A percentile compares a stretch with the other conserved stretches of the same genome.
phyloP scores from a whole-genome alignment of 2,113 vertebrate genomes.

The Aspidoscelis tigris region DNA sequence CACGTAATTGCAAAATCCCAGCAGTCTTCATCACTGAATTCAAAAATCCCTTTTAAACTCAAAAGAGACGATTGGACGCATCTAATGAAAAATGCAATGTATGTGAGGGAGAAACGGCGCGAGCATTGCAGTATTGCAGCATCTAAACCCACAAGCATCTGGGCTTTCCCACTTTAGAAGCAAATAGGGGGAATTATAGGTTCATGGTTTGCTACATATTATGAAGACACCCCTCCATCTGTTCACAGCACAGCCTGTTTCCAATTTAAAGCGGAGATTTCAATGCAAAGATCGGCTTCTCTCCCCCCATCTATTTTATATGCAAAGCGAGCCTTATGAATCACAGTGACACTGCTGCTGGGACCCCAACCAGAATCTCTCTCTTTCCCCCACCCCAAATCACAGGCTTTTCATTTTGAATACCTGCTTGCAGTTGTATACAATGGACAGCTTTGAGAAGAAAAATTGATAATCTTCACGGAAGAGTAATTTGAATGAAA shows the following conservation, averaged over 20 bases:
- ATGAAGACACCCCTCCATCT: conserved; percentile 82
- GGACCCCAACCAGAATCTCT: conserved; percentile 73
- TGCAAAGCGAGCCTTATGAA: conserved; percentile 70
- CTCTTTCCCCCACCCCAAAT: conserved; percentile 72
- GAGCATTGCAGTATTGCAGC: conserved; percentile 75
- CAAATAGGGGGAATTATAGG: conserved; percentile 79
- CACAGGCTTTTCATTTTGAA: conserved; percentile 75
- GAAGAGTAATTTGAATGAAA: conserved; percentile 92
- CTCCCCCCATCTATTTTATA: conserved; percentile 72
- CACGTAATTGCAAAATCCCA: background rate
- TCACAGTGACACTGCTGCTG: conserved; percentile 59
- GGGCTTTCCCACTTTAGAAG: conserved; percentile 85
- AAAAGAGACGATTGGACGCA: conserved; percentile 54
- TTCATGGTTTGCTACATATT: conserved; percentile 74
- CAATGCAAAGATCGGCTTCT: conserved; percentile 73
- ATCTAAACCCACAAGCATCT: conserved; percentile 74
- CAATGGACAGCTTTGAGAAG: conserved; percentile 90
- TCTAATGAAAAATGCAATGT: conserved; percentile 37
- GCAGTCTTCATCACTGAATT: conserved; percentile 9
- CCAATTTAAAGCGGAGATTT: conserved; percentile 76
- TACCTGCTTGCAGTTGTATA: conserved; percentile 84
- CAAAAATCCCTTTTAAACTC: conserved; percentile 44
- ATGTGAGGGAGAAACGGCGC: conserved; percentile 48
- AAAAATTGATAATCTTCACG: conserved; percentile 89
- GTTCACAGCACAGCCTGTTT: conserved; percentile 74